Base-by-base conservation (phyloP, 2,113 vertebrate genomes). In the Hystrix brachyura region DNA sequence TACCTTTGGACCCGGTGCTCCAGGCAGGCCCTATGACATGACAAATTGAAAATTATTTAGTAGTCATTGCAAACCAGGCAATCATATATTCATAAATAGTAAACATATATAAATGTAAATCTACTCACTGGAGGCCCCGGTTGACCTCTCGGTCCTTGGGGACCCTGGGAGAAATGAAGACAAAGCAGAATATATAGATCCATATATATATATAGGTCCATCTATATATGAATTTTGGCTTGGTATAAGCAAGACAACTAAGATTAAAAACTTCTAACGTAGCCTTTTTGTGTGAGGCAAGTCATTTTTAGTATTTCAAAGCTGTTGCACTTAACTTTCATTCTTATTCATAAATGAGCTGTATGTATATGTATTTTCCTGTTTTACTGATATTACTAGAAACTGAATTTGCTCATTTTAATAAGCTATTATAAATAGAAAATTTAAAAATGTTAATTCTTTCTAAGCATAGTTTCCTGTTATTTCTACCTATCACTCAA, bases 91-190 rank as follows among this genome's bases (percentile, higher is more conserved):
- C 86, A 83, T 69, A 76, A 27, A 93, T 32, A 29, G 6, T 80
- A 72, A 67, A 7, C 1, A 87, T 62, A 90, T 48, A 78, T 19
- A 97, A 87, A 92, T 79, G 60, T 48, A 83, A 92, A 83, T 83
- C 71, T 87, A 99, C 99, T 99, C 98, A 99, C 99, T 96, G 99
- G 99, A 92, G 98, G 99, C 55, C 99, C 99, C 96, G 99, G 98
- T 96, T 96, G 99, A 91, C 99, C 99, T 91, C 96, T 98, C 69
- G 98, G 99, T 97, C 99, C 99, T 98, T 99, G 99, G 96, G 99
- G 99, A 65, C 99, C 99, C 99, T 99, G 96, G 69, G 96, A 98
- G 53, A 98, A 97, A 98, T 0, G 6, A 71, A 98, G 65, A 97
- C 25, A 97, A 94, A 98, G 34, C 46, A 64, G 6, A 95, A 53